Base-by-base conservation (phyloP, 2,113 vertebrate genomes). In the Perognathus longimembris region DNA sequence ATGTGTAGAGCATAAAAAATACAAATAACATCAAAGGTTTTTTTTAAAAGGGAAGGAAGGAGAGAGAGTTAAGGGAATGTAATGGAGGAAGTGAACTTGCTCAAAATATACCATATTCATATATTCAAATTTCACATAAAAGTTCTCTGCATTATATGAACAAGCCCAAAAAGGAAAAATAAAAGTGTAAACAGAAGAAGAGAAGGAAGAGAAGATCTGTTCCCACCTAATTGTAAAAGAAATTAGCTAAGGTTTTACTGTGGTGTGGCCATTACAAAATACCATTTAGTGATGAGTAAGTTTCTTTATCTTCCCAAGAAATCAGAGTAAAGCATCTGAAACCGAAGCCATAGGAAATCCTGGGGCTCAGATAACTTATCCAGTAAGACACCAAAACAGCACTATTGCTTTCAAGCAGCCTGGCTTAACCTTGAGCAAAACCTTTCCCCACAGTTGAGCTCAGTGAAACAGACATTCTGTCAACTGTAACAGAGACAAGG, bases 291-390 rank as follows among this genome's bases (percentile, higher is more conserved):
- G 71, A 94, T 18, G 45, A 88, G 38, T 36, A 86, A 78, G 71
- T 75, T 77, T 88, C 69, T 92, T 94, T 97, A 96, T 96, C 73
- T 0, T 38, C 36, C 50, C 28, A 66, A 85, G 96, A 95, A 95
- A 96, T 96, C 94, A 85, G 89, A 96, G 94, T 93, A 88, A 90
- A 54, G 64, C 80, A 14, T n/a, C 40, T 85, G 96, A 91, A 96
- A 96, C 87, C 86, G 45, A 54, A 96, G 71, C 90, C 24, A 4
- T 83, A 95, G 95, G 95, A 89, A 96, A 96, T 95, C 95, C 95
- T 17, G 0, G 86, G 42, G 45, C 86, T 94, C 92, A 61, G 94
- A 81, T 93, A 85, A 64, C 4, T 22, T 50, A 30, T 67, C 91
- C 76, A 38, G 28, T 0, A 71, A 32, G 57, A 87, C 54, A 20